phyloP scores from a whole-genome alignment of 2,113 vertebrate genomes.

The Pachycephala philippinensis region DNA sequence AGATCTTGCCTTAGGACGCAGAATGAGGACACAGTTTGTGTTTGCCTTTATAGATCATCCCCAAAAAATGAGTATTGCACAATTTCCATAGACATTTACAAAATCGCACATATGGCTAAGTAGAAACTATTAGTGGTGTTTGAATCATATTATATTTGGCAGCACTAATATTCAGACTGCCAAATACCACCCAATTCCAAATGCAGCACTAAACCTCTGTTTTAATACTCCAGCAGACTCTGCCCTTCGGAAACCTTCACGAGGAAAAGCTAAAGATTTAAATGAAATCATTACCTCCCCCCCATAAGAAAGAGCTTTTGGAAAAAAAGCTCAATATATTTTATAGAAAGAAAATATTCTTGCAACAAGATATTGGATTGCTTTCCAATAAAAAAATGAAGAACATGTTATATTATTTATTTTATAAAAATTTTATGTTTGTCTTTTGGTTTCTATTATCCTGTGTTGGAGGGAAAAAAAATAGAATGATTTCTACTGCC shows the following conservation, averaged over 20 bases:
- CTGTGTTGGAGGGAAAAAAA: not conserved
- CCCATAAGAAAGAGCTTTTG: not conserved
- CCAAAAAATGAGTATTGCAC: not conserved
- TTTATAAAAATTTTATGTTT: not conserved
- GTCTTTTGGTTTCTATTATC: not conserved
- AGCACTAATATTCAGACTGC: not conserved
- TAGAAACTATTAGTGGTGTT: not conserved
- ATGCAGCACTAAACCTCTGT: not conserved
- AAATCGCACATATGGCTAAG: not conserved
- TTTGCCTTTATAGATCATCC: not conserved
- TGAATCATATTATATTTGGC: slow-evolving; percentile 14
- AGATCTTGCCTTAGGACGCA: not conserved
- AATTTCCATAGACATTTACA: slow-evolving; percentile 13
- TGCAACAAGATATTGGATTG: not conserved
- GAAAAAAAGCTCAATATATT: not conserved
- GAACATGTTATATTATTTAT: not conserved
- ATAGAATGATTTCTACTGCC: not conserved
- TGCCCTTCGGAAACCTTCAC: not conserved
- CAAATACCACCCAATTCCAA: not conserved
- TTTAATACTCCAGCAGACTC: not conserved
- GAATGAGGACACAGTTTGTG: not conserved
- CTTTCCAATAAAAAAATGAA: not conserved
- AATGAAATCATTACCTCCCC: not conserved
- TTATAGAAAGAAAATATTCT: not conserved
- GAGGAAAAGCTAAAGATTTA: not conserved